These are phyloP conservation scores for Semnopithecus entellus DNA, from an alignment of 2,113 vertebrate species.

Conservation along the genomic window DNA sequence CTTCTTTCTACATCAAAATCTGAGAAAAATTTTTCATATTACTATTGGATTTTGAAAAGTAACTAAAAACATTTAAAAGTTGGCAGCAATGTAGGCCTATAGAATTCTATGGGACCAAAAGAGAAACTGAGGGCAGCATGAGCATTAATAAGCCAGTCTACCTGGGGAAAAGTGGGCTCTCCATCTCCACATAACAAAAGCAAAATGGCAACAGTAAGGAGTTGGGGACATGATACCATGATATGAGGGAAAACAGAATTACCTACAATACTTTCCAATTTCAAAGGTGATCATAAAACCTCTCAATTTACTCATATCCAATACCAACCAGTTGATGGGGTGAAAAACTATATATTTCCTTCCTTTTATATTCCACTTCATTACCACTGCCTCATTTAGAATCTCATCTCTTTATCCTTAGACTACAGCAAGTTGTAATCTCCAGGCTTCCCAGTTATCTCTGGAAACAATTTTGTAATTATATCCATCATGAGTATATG, in stretches of 20 bases:
- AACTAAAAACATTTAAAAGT: neutral
- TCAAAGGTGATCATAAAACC: neutral
- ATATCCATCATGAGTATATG: neutral
- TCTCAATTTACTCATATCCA: neutral
- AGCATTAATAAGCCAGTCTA: neutral
- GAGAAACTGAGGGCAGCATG: accelerated
- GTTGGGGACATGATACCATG: accelerated
- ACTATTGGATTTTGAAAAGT: neutral
- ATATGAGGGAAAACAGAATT: neutral
- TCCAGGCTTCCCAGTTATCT: neutral
- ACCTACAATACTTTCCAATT: neutral
- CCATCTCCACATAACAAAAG: neutral
- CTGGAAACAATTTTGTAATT: neutral
- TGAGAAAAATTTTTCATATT: neutral
- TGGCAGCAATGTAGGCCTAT: accelerated
- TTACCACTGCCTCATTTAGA: neutral
- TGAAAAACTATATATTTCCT: neutral
- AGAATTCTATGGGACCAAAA: neutral
- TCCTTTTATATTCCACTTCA: neutral
- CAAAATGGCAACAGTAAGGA: neutral
- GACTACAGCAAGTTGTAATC: neutral
- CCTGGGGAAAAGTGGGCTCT: neutral
- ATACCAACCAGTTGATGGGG: neutral
- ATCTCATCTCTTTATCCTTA: neutral
- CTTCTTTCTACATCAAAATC: neutral